A percentile compares a stretch with the other conserved stretches of the same genome.
These are phyloP conservation scores for Conchocele bisecta DNA, from an alignment of 2,888 invertebrate genomes.

Conservation along the genomic window DNA sequence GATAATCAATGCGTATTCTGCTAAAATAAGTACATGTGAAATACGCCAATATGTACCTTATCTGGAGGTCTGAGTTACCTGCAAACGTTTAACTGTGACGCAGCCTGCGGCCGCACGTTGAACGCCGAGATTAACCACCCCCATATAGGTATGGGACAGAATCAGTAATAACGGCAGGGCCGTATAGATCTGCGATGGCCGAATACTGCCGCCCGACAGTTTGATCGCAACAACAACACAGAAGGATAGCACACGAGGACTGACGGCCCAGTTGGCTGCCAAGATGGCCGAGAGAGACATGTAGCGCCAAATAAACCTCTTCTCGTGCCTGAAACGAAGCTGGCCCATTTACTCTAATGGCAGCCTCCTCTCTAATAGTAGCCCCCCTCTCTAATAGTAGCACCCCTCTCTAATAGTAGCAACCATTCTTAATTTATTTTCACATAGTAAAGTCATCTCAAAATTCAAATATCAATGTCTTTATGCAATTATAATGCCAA, in stretches of 20 bases:
- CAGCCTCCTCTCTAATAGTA: too few species aligned
- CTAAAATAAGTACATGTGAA: too few species aligned
- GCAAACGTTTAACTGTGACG: too few species aligned
- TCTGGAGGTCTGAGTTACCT: too few species aligned
- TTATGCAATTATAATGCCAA: too few species aligned
- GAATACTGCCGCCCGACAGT: conserved; percentile 24
- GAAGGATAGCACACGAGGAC: conserved; percentile 53
- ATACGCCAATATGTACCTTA: too few species aligned
- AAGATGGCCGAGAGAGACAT: conserved; percentile 23
- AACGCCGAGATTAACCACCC: conserved; percentile 34
- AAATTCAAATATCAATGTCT: too few species aligned
- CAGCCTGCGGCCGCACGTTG: too few species aligned
- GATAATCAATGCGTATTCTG: too few species aligned
- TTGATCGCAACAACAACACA: conserved; percentile 35
- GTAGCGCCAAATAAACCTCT: conserved; percentile 17
- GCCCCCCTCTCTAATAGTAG: too few species aligned
- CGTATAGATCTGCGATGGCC: conserved; percentile 44
- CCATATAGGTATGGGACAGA: conserved; percentile 50
- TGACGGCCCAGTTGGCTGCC: conserved; percentile 50
- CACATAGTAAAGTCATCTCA: too few species aligned
- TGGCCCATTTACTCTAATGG: background rate
- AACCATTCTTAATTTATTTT: too few species aligned
- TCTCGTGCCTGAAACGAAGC: conserved; percentile 53
- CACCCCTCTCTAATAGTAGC: background rate
- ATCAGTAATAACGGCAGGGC: conserved; percentile 51